Percentiles rank a stretch among this genome's conserved stretches.
These are phyloP conservation scores for Chlamydotis undulata DNA, from an alignment of 2,113 vertebrate species.

Conservation along the genomic window DNA sequence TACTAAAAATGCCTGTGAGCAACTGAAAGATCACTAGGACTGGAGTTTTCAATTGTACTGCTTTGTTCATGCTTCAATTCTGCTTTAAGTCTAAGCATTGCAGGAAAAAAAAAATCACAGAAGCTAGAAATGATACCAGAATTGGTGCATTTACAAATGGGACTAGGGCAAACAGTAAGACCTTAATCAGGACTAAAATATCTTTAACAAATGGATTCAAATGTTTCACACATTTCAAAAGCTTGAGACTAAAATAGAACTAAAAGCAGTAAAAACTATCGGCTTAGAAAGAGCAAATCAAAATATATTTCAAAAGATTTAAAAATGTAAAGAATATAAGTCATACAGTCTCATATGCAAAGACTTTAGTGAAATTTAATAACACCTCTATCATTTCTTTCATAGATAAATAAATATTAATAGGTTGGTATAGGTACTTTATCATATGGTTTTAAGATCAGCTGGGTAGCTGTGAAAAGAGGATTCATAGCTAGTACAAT, in stretches of 20 bases:
- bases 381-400: background rate
- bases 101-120: background rate
- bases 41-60: background rate
- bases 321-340: background rate
- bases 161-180: background rate
- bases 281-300: background rate
- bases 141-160: background rate
- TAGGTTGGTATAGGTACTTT: background rate
- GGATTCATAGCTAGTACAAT: background rate
- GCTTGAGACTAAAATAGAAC: background rate
- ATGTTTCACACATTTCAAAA: background rate
- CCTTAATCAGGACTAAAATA: background rate
- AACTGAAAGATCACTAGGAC: background rate
- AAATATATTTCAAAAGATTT: background rate
- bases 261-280: background rate
- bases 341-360: background rate
- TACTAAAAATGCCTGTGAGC: background rate
- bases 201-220: background rate
- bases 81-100: background rate
- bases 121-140: background rate
- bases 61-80: background rate
- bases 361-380: background rate
- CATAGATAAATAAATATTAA: background rate
- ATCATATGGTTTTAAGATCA: background rate
- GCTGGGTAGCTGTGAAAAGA: background rate